Evolutionary conservation across 2,888 invertebrate genomes (phyloP).

Genomic region (Thymelicus lineola): DNA sequence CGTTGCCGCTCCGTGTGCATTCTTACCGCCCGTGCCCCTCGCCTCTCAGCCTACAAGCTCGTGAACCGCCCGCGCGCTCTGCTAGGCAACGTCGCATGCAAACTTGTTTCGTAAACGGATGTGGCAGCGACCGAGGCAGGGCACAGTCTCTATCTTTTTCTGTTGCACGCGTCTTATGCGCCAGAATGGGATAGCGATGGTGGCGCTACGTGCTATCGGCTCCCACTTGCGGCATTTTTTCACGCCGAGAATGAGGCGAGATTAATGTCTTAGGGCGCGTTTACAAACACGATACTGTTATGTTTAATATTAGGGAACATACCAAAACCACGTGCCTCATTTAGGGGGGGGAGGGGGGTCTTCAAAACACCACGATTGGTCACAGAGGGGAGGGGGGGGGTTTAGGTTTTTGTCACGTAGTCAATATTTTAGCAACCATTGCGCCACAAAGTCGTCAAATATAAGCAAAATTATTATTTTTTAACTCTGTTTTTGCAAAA

Average conservation of each 20-base stretch:
- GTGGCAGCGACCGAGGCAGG: constrained; percentile 85
- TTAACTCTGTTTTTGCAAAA: too few species aligned
- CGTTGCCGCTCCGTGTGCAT: constrained; percentile 87
- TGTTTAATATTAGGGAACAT: not conserved
- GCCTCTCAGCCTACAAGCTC: constrained; percentile 58
- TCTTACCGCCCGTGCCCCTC: constrained; percentile 80
- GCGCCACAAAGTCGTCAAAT: too few species aligned
- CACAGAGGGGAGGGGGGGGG: too few species aligned
- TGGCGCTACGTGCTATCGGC: constrained; percentile 86
- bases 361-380: too few species aligned
- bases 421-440: too few species aligned
- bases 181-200: constrained; percentile 69
- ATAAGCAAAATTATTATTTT: too few species aligned
- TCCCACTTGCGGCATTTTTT: constrained; percentile 87
- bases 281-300: constrained; percentile 59
- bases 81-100: constrained; percentile 85
- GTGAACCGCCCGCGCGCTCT: constrained; percentile 76
- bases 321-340: too few species aligned
- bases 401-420: too few species aligned
- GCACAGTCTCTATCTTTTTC: constrained; percentile 65
- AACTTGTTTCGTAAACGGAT: constrained; percentile 91
- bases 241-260: constrained; percentile 88
- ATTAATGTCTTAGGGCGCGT: constrained; percentile 80
- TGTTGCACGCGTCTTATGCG: constrained; percentile 48
- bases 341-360: too few species aligned